Base-by-base conservation (phyloP, 2,797 vertebrate genomes). In the Poeciliopsis gracilis region DNA sequence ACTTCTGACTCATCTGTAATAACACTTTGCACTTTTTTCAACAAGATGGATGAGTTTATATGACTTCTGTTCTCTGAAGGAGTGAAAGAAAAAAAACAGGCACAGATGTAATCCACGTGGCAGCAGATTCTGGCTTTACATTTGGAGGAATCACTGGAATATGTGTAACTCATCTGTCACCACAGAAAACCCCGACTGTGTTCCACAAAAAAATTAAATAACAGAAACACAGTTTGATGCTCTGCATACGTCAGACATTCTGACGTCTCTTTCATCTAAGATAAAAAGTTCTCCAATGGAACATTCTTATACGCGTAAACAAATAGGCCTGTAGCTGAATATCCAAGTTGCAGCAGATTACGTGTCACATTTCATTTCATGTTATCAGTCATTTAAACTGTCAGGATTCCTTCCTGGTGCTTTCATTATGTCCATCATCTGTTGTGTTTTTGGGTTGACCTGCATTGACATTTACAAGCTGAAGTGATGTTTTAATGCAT, bases 121-220 rank as follows among this genome's bases (percentile, higher is more conserved):
- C 77, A 33, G 67, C 25, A 23, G 71, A 76, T 74, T 77, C 57
- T 20, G 4, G 15, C 76, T 73, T 36, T 66, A 84, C 73, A 89
- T 82, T 70, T 72, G 0, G 5, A 76, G 28, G 85, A 86, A 92
- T 87, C 41, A 82, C 61, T 86, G 20, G 75, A 87, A 47, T 70
- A 75, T 88, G 75, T 75, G 75, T 23, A 49, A 84, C 2, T 6
- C 1, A 18, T 77, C 25, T 45, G 51, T 63, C 33, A 2, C 2
- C 61, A 10, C 77, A 76, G 23, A 33, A 67, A 12, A 16, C 10
- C 45, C 4, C 5, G 11, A 25, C 47, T 67, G 3, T 41, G 13
- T 76, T 67, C 12, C 33, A 38, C 25, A n/a, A 15, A n/a, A 59
- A 5, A 59, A 45, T 3, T 1, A 18, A 9, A 28, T 13, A 10